Conservation (phyloP, 2,888 invertebrate genomes). For the Hypercompe scribonia region DNA sequence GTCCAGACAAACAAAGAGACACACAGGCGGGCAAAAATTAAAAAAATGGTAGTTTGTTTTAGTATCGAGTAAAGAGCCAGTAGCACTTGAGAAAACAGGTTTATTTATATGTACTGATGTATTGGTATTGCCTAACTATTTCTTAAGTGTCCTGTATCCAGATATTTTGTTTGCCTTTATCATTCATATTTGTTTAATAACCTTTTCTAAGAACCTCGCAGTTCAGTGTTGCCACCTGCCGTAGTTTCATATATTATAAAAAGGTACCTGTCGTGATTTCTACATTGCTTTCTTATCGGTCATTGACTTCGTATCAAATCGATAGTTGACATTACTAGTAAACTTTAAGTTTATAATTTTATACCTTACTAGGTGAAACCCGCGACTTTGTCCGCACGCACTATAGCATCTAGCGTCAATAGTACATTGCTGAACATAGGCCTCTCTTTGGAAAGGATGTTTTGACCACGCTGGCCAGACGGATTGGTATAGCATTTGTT, state of each 20-base stretch:
- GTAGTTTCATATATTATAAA: background rate
- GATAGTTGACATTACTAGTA: background rate
- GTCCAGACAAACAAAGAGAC: too few relatives aligned
- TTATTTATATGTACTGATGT: too few relatives aligned
- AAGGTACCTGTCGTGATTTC: background rate
- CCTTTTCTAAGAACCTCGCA: background rate
- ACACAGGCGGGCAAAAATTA: too few relatives aligned
- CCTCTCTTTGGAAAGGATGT: background rate
- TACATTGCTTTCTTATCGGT: constrained; percentile 7
- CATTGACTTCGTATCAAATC: constrained; percentile 3
- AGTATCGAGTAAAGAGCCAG: too few relatives aligned
- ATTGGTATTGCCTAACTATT: too few relatives aligned
- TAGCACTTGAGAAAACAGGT: too few relatives aligned
- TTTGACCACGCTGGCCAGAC: background rate
- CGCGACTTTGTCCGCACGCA: background rate
- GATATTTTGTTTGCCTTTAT: background rate
- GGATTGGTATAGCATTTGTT: background rate
- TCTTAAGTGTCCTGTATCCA: background rate
- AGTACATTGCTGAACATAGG: background rate
- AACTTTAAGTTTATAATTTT: background rate
- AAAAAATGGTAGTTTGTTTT: too few relatives aligned
- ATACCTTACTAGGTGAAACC: background rate
- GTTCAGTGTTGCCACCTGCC: background rate
- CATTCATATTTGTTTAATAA: background rate
- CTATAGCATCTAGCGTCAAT: too few relatives aligned